Conservation (phyloP, 2,888 invertebrate species). For the Andrena praecox region DNA sequence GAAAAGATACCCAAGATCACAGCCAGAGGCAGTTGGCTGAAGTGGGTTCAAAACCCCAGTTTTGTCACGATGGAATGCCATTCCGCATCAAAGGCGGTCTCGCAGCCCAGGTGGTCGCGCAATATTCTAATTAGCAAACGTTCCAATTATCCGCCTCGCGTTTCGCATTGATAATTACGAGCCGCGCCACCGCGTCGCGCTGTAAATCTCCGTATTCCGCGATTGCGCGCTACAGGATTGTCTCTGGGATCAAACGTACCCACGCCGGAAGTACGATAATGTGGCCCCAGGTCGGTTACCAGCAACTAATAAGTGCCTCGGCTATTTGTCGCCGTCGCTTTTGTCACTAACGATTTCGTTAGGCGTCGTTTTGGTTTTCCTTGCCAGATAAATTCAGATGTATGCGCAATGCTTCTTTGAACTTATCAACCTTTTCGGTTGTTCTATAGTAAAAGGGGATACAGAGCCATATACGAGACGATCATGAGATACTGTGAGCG, state of each 20-base stretch:
- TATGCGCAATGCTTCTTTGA: too few species aligned
- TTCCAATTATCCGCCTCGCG: slow-evolving; percentile 80
- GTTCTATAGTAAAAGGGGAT: too few species aligned
- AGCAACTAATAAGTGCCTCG: slow-evolving; percentile 42
- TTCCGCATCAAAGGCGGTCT: slow-evolving; percentile 62
- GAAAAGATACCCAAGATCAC: slow-evolving; percentile 11
- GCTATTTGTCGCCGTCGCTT: slow-evolving; percentile 42
- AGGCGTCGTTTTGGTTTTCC: slow-evolving; percentile 15
- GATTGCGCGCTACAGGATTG: slow-evolving; percentile 55
- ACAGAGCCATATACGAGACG: too few species aligned
- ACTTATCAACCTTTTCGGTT: too few species aligned
- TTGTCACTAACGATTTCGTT: slow-evolving; percentile 40
- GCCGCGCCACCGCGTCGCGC: slow-evolving; percentile 60
- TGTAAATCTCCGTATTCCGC: slow-evolving; percentile 61
- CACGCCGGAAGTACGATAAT: slow-evolving; percentile 40
- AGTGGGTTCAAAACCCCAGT: background rate
- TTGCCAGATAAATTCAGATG: background rate
- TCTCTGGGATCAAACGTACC: slow-evolving; percentile 54
- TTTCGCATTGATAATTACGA: slow-evolving; percentile 79
- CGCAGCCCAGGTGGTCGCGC: slow-evolving; percentile 66
- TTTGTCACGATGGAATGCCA: slow-evolving; percentile 39
- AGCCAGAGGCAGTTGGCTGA: slow-evolving; percentile 7
- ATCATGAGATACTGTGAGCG: too few species aligned
- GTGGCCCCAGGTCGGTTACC: background rate
- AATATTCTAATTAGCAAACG: slow-evolving; percentile 80